Conservation (phyloP, 1,140 invertebrate genomes). For the Polyergus mexicanus region DNA sequence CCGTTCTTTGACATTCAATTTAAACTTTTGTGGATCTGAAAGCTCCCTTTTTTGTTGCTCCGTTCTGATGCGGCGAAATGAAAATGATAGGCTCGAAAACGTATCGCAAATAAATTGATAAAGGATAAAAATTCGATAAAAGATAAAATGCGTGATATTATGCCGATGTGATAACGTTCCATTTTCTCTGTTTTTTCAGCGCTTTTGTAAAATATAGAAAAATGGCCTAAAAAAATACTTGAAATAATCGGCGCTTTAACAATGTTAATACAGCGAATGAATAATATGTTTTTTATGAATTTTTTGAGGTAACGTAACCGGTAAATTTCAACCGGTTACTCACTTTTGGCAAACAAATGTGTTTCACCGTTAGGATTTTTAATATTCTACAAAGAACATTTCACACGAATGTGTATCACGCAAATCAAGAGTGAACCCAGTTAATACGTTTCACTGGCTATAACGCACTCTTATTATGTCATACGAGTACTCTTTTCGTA, state of each 20-base stretch:
- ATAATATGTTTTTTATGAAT: slow-evolving; percentile 17
- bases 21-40: slow-evolving; percentile 41
- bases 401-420: not conserved
- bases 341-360: not conserved
- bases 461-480: slow-evolving; percentile 4
- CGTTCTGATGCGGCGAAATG: not conserved
- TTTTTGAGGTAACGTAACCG: not conserved
- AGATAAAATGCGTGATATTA: slow-evolving; percentile 13
- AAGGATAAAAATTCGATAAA: slow-evolving; percentile 6
- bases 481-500: not conserved
- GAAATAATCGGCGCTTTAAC: not conserved
- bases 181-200: not conserved
- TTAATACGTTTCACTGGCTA: slow-evolving; percentile 43
- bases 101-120: slow-evolving; percentile 5
- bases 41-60: not conserved
- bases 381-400: slow-evolving; percentile 22
- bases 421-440: slow-evolving; percentile 14
- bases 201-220: not conserved
- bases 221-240: not conserved
- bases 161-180: not conserved
- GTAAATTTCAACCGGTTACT: not conserved
- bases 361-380: slow-evolving; percentile 20
- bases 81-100: not conserved
- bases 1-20: slow-evolving; percentile 48
- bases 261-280: not conserved